These are phyloP conservation scores for Notarius lentiginosus DNA, from an alignment of 2,113 vertebrate species.

Conservation along the genomic window DNA sequence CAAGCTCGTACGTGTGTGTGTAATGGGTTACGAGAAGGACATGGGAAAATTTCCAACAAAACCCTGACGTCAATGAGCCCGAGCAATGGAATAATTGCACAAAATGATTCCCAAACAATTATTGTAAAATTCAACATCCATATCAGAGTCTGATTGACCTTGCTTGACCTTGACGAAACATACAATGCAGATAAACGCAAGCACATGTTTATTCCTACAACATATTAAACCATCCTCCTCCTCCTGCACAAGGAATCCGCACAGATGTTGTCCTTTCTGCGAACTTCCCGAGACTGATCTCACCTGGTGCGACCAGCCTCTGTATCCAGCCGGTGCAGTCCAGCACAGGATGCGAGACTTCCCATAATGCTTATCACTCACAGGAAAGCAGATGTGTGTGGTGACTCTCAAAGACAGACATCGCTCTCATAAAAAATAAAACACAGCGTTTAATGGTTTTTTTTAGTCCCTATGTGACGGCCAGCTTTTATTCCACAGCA, in stretches of 20 bases:
- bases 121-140: background rate
- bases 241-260: background rate
- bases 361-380: slow-evolving; percentile 16
- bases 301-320: slow-evolving; percentile 9
- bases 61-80: background rate
- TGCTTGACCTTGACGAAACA: background rate
- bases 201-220: background rate
- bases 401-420: slow-evolving; percentile 10
- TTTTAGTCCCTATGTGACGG: background rate
- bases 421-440: background rate
- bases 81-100: background rate
- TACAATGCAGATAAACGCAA: background rate
- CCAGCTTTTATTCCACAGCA: slow-evolving; percentile 23
- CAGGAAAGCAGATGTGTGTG: slow-evolving; percentile 32
- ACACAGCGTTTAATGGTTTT: background rate
- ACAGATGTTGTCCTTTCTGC: slow-evolving; percentile 4
- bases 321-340: background rate
- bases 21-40: background rate
- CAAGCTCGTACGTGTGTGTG: background rate
- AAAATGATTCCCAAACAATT: slow-evolving; percentile 1
- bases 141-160: background rate
- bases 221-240: background rate
- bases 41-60: background rate
- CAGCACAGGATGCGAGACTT: slow-evolving; percentile 17
- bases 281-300: slow-evolving; percentile 13